These are phyloP conservation scores for Bovichtus variegatus DNA, from an alignment of 2,797 vertebrate genomes.

Conservation along the genomic window DNA sequence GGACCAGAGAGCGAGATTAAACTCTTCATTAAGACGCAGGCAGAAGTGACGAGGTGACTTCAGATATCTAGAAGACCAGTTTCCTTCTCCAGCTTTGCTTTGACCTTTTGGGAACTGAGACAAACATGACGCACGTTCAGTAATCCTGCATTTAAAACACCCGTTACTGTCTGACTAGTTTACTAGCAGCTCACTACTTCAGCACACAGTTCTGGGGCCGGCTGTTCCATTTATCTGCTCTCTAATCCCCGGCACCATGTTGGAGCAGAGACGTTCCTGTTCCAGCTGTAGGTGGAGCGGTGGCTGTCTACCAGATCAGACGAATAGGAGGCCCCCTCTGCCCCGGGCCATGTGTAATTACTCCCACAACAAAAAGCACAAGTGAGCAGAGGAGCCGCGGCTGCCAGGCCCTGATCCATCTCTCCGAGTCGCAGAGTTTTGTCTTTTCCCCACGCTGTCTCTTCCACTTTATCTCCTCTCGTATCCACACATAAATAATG, in stretches of 20 bases:
- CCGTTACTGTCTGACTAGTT: too few relatives aligned
- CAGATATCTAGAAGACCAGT: too few relatives aligned
- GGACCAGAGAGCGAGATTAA: too few relatives aligned
- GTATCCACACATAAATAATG: conserved; percentile 31
- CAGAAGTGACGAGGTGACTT: too few relatives aligned
- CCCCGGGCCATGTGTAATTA: conserved; percentile 69
- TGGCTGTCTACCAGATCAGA: conserved; percentile 70
- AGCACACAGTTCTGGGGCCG: neutral
- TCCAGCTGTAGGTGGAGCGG: conserved; percentile 54
- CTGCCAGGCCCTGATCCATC: conserved; percentile 41
- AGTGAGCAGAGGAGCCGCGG: conserved; percentile 39
- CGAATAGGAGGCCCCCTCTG: conserved; percentile 55
- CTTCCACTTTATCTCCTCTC: conserved; percentile 2
- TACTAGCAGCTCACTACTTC: too few relatives aligned
- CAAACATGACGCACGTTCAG: too few relatives aligned
- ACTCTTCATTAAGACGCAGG: too few relatives aligned
- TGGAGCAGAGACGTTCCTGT: conserved; percentile 33
- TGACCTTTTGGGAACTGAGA: too few relatives aligned
- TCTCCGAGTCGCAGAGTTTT: conserved; percentile 16
- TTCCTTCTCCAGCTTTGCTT: too few relatives aligned
- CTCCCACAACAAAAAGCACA: conserved; percentile 51
- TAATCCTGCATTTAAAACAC: too few relatives aligned
- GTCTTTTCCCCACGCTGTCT: conserved; percentile 3
- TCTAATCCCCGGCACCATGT: conserved; percentile 20
- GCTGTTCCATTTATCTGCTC: conserved; percentile 19